Evolutionary conservation across 1,140 invertebrate genomes (phyloP), one percentile per base, ranked within the genome.

Genomic region (Amyelois transitella): DNA sequence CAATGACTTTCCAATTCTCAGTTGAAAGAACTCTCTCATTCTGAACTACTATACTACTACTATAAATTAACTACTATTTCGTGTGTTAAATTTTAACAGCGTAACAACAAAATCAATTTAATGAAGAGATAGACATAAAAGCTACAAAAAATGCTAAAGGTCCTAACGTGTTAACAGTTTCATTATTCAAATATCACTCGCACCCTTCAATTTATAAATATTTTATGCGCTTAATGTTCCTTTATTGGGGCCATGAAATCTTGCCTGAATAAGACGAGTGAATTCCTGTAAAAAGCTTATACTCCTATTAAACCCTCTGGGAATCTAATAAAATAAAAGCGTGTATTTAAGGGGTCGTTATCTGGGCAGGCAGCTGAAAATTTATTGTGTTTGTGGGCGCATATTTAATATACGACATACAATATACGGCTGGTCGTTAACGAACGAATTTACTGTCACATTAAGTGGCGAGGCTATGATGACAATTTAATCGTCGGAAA

Each of bases 251-350:
- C 19, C 51, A 53, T 12, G 32, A 53, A 53, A 53, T 53, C 51
- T 43, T n/a, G 22, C 14, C 22, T 25, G 32, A 38, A 38, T 4
- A 38, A 14, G 2, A 0, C 43, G 43, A 53, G 25, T 45, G 22
- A 19, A 45, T 51, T 32, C 6, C 6, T 22, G 24, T 18, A 44
- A 51, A 50, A 32, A 21, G 44, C 50, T 21, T 47, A 28, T 8
- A 14, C n/a, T 38, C 32, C 12, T 38, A 38, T 38, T 38, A 28
- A 38, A 14, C 32, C 55, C 22, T 14, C n/a, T 19, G 17, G 47
- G 32, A 38, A 38, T 38, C 32, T 38, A 44, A 49, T 57, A 51
- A 38, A 32, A 18, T 57, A 32, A 51, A 56, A 53, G 45, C 20
- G 14, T 14, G 14, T 19, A 25, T 38, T 38, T 54, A 19, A 54